phyloP scores from a whole-genome alignment of 2,797 vertebrate genomes.

The Chanos chanos region DNA sequence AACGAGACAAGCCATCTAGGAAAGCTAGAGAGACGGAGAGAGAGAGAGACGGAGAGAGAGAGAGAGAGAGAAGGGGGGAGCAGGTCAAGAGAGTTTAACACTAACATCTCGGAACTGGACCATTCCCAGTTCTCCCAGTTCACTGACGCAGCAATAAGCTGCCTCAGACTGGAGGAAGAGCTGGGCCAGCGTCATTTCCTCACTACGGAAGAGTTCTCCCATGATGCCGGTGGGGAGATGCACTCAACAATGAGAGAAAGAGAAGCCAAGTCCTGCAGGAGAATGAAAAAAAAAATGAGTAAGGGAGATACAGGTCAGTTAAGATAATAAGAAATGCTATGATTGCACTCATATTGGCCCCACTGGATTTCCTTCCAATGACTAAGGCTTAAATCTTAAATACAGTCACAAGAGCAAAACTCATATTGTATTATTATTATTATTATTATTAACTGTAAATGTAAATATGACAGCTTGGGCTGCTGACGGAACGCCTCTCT shows the following conservation, averaged over 20 bases:
- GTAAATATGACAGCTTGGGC: not conserved
- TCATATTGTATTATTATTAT: too few species aligned
- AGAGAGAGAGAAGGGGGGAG: too few species aligned
- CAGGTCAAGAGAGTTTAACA: constrained; percentile 47
- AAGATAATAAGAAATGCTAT: too few species aligned
- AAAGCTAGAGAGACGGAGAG: too few species aligned
- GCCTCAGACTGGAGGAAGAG: constrained; percentile 94
- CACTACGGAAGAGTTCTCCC: constrained; percentile 93
- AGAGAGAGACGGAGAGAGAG: too few species aligned
- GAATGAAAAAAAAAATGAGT: not conserved
- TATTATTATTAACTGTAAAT: too few species aligned
- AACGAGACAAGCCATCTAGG: too few species aligned
- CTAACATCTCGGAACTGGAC: constrained; percentile 97
- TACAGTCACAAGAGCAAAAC: too few species aligned
- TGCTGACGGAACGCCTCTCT: not conserved
- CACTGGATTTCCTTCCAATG: too few species aligned
- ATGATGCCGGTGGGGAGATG: constrained; percentile 60
- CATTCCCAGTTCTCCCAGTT: constrained; percentile 95
- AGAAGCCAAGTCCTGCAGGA: not conserved
- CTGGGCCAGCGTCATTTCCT: constrained; percentile 96
- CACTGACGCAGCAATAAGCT: constrained; percentile 96
- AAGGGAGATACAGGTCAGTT: not conserved
- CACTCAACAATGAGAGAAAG: constrained; percentile 6
- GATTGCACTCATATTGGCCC: too few species aligned
- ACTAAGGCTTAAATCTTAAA: too few species aligned